These are phyloP conservation scores for Miichthys miiuy DNA, from an alignment of 2,797 vertebrate species.

Conservation along the genomic window DNA sequence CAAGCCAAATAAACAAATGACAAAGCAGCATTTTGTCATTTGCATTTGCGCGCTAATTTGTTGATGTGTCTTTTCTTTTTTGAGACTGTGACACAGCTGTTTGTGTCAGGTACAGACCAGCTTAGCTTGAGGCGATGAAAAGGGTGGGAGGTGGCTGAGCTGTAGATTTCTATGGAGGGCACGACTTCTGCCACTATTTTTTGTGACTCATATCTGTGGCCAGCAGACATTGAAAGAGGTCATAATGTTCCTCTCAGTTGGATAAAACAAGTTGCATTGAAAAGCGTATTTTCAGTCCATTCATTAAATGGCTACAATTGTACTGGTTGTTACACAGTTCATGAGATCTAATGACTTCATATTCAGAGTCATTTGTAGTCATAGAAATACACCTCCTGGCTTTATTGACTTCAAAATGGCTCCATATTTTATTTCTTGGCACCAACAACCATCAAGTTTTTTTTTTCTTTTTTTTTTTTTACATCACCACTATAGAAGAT, in stretches of 20 bases:
- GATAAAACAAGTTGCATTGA: slow-evolving; percentile 26
- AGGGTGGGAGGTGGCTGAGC: slow-evolving; percentile 22
- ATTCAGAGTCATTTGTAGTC: slow-evolving; percentile 24
- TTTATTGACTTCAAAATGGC: slow-evolving; percentile 22
- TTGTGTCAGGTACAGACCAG: slow-evolving; percentile 44
- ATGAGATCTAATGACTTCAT: slow-evolving; percentile 25
- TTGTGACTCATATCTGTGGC: slow-evolving; percentile 36
- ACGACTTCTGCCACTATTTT: slow-evolving; percentile 24
- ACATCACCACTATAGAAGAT: slow-evolving; percentile 1
- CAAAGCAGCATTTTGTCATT: slow-evolving; percentile 9
- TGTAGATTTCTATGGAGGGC: slow-evolving; percentile 12
- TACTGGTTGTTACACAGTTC: slow-evolving; percentile 8
- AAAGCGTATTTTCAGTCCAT: slow-evolving; percentile 13
- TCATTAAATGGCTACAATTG: slow-evolving; percentile 29
- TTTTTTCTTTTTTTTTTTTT: not conserved
- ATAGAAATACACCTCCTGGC: slow-evolving; percentile 31
- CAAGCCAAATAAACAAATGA: slow-evolving; percentile 7
- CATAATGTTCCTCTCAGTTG: slow-evolving; percentile 30
- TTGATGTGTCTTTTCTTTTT: slow-evolving; percentile 12
- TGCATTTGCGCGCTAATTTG: slow-evolving; percentile 8
- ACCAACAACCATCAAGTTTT: not conserved
- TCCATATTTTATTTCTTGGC: slow-evolving; percentile 37
- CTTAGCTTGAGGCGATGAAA: slow-evolving; percentile 25
- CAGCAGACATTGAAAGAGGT: slow-evolving; percentile 35
- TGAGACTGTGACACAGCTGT: slow-evolving; percentile 31